Conservation (phyloP, 2,113 vertebrate genomes). For the Bubo scandiacus region DNA sequence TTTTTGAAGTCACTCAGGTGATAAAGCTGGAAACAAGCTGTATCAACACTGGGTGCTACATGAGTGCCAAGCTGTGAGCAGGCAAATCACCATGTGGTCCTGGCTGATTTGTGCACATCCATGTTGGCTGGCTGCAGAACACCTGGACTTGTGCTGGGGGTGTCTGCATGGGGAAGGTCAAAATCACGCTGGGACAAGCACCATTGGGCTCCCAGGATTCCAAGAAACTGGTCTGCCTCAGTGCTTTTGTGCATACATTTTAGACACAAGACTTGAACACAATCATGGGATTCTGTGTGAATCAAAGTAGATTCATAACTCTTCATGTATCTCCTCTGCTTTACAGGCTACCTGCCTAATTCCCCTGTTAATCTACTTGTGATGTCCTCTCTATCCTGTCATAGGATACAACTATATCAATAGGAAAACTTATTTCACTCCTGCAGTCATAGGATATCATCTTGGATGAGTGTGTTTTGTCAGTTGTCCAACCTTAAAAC, state of each 20-base stretch:
- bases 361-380: neutral
- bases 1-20: neutral
- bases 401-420: neutral
- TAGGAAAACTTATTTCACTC: neutral
- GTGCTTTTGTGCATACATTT: neutral
- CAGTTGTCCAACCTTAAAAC: neutral
- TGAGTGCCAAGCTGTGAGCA: neutral
- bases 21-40: neutral
- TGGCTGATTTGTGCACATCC: neutral
- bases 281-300: neutral
- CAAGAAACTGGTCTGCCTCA: neutral
- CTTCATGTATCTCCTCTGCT: neutral
- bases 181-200: neutral
- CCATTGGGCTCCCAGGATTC: neutral
- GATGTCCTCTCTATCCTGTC: neutral
- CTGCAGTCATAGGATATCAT: neutral
- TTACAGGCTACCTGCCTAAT: neutral
- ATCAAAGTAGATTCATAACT: neutral
- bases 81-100: neutral
- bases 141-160: neutral
- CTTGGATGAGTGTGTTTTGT: neutral
- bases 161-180: neutral
- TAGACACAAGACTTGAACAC: neutral
- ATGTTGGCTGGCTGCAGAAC: neutral
- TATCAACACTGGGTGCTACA: rapidly evolving